A percentile compares a stretch with the other conserved stretches of the same genome.
These are phyloP conservation scores for Asbolus verrucosus DNA, from an alignment of 1,140 invertebrate genomes.

Conservation along the genomic window DNA sequence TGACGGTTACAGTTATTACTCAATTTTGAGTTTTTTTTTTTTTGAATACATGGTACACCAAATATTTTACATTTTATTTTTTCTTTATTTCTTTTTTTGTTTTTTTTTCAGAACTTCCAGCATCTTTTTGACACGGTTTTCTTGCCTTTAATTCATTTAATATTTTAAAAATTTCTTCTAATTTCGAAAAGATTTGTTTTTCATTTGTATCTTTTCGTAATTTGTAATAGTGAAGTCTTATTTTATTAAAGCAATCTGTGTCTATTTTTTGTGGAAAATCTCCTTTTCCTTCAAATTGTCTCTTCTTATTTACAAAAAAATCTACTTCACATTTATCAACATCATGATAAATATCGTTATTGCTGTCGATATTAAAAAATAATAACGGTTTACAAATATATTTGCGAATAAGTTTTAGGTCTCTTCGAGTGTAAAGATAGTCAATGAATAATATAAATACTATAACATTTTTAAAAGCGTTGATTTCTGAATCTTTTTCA, in stretches of 20 bases:
- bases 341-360: neutral
- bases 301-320: neutral
- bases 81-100: neutral
- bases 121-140: neutral
- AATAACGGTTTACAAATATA: neutral
- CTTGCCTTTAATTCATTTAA: neutral
- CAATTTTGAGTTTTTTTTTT: no score
- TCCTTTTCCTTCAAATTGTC: neutral
- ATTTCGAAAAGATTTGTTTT: neutral
- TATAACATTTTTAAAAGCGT: constrained; percentile 19
- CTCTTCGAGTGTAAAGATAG: neutral
- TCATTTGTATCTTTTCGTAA: neutral
- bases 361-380: neutral
- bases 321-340: neutral
- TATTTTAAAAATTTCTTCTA: neutral
- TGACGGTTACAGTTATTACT: no score
- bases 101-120: neutral
- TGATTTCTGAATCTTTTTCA: constrained; percentile 12
- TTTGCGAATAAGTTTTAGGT: neutral
- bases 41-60: no score
- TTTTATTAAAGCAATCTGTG: neutral
- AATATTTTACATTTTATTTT: neutral
- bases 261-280: neutral
- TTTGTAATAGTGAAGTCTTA: neutral
- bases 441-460: constrained; percentile 25